Conservation (phyloP, 2,888 invertebrate genomes). For the Acanthosoma haemorrhoidale region DNA sequence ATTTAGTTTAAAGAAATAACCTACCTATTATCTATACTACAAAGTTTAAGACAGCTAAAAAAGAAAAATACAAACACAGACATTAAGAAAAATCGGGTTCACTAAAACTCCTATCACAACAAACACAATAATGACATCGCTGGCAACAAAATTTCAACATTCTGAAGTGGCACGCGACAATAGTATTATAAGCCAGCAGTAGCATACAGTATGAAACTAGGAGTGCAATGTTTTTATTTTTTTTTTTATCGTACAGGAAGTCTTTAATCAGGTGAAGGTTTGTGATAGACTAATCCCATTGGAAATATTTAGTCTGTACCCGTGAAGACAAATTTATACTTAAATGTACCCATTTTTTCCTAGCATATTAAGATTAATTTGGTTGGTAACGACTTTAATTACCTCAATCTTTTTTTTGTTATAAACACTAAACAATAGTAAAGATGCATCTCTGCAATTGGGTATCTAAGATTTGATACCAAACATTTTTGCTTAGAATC, state of each 20-base stretch:
- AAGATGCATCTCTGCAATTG: no score
- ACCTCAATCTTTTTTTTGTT: no score
- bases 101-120: not conserved
- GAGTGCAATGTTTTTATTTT: slow-evolving; percentile 26
- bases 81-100: not conserved
- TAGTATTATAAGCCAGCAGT: not conserved
- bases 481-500: no score
- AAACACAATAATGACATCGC: not conserved
- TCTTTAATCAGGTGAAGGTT: slow-evolving; percentile 27
- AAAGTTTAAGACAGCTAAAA: not conserved
- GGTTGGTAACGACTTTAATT: no score
- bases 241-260: slow-evolving; percentile 23
- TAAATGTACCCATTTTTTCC: no score
- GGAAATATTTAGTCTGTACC: not conserved
- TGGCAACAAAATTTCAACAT: not conserved
- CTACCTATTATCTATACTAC: not conserved
- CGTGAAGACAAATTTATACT: no score
- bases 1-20: not conserved
- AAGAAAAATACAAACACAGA: not conserved
- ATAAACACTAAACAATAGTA: no score
- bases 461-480: no score
- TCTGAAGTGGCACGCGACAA: not conserved
- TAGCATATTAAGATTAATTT: no score
- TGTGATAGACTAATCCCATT: not conserved
- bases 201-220: slow-evolving; percentile 7